phyloP scores from a whole-genome alignment of 1,140 invertebrate species.

The Brachionus angularis region DNA sequence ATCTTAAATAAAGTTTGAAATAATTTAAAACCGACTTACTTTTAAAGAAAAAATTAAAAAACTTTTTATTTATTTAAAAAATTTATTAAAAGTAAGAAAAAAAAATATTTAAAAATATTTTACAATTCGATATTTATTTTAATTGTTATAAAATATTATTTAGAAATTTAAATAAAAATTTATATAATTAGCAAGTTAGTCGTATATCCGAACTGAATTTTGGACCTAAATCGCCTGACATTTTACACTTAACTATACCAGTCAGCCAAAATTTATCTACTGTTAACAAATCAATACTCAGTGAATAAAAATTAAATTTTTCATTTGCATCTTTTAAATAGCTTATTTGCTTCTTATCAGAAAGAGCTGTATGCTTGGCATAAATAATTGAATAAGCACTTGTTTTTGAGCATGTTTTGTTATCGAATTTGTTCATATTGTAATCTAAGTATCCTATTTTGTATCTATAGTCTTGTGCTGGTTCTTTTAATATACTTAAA shows the following conservation, averaged over 20 bases:
- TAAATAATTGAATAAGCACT: background rate
- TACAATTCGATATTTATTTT: too few species aligned
- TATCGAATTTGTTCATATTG: background rate
- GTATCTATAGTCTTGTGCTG: background rate
- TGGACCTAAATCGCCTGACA: slow-evolving; percentile 18
- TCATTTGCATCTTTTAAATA: slow-evolving; percentile 12
- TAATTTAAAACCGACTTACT: too few species aligned
- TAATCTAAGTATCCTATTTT: slow-evolving; percentile 14
- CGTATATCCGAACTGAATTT: background rate
- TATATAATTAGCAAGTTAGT: slow-evolving; percentile 10
- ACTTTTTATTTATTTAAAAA: too few species aligned
- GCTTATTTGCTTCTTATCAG: background rate
- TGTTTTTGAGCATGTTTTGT: background rate
- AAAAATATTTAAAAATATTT: too few species aligned
- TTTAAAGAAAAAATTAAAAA: too few species aligned
- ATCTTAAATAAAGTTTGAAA: too few species aligned
- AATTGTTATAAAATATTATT: too few species aligned
- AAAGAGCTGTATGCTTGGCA: background rate
- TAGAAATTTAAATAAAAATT: too few species aligned
- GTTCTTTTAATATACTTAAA: background rate
- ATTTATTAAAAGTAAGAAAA: too few species aligned
- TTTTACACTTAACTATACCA: slow-evolving; percentile 14
- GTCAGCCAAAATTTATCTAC: slow-evolving; percentile 25
- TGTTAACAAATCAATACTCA: background rate
- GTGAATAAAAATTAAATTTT: background rate